Base-by-base conservation (phyloP, 2,888 invertebrate species). In the Nowickia ferox region DNA sequence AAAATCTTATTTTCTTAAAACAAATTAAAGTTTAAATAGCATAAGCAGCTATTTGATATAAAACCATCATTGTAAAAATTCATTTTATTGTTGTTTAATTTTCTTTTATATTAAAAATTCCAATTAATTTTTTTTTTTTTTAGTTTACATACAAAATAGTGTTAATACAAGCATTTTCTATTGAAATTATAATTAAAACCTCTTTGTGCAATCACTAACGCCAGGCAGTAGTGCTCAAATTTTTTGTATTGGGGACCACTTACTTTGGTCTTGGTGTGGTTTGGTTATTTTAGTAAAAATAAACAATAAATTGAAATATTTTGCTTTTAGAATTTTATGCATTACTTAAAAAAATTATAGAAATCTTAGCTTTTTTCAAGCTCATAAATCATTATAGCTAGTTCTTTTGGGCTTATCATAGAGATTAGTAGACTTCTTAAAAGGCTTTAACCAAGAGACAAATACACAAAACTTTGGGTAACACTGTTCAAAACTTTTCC, bases 161-260 rank as follows among this genome's bases (percentile, higher is more conserved):
- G 65, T 79, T 72, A 63, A 22, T 57, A 72, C 30, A 30, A 30
- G 6, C 72, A 65, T 51, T 79, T 71, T 44, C 44, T 17, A 65
- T 65, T 55, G 46, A 38, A n/a, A 65, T 72, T 65, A 55, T 69
- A 78, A 69, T 59, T 59, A 59, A 78, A 78, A 69, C 2, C 17
- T 42, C 46, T 55, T 42, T 68, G 30, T 51, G 59, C 40, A 69
- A 78, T 61, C 51, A 51, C 51, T 30, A 44, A 3, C 30, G 17
- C 5, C 51, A 44, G 8, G 17, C 61, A 61, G 61, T 17, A 61
- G 42, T 42, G 1, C 61, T 42, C 1, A 61, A 61, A 10, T 11
- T 61, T 40, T 17, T 61, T 42, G 1, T 9, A 6, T 15, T 0
- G 1, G 9, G 11, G 9, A n/a, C 40, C 59, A 59, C 9, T 59